Base-by-base conservation (phyloP, 2,888 invertebrate species). In the Cepaea hortensis region DNA sequence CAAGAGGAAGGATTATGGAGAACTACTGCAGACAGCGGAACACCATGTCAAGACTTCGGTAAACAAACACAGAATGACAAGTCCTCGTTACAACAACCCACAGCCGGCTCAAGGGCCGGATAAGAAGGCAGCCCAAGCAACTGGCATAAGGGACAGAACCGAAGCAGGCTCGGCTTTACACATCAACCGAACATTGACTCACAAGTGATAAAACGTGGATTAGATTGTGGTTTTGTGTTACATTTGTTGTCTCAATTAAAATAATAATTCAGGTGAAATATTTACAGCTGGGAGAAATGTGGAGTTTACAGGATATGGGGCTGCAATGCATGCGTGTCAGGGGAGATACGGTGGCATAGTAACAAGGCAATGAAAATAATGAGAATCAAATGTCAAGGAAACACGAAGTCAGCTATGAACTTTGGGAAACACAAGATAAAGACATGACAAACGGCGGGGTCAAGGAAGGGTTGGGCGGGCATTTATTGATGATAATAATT, bases 41-140 rank as follows among this genome's bases (percentile, higher is more conserved):
- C 61, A 61, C 50, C 77, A 13, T 79, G 77, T 61, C 77, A 79
- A 15, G 55, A 11, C 61, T 79, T 48, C 55, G 23, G 3, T n/a
- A 79, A 79, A 61, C 77, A 79, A 79, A 79, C 61, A 79, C 55
- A 23, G 20, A 79, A n/a, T 79, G 77, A 79, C 77, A 79, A 48
- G 7, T 23, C 23, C 61, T 79, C 23, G 11, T 61, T 61, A 23
- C 55, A 61, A 79, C 55, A 55, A 61, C 5, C 20, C 48, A n/a
- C 11, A 3, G 48, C 61, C 20, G 61, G n/a, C 61, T 61, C 77
- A 68, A 18, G 68, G 5, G n/a, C 68, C 5, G n/a, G n/a, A 68
- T 18, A 18, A n/a, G n/a, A 6, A 68, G 68, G n/a, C 68, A 68
- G 68, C 18, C 55, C 55, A 6, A 55, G 7, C 7, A 55, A 11